Evolutionary conservation across 2,113 vertebrate species (phyloP), one percentile per base, ranked within the genome.

Genomic region (Corydoras sp.): DNA sequence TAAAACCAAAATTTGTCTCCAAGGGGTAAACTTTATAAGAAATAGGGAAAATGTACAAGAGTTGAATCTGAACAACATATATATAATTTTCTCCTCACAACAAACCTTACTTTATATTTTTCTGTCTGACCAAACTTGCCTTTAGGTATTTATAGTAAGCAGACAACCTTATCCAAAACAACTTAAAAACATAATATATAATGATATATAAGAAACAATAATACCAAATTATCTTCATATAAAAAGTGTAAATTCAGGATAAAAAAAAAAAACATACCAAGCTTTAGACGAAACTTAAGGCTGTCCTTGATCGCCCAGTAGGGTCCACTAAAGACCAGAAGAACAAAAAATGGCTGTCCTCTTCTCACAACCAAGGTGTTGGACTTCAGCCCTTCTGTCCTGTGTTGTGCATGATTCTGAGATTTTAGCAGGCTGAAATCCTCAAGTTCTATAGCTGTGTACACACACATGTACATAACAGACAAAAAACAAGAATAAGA

Each of bases 271-370:
- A 43, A 15, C 49, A 12, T 86, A 90, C 89, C 89, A 51, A 87
- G 69, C 58, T 74, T 59, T 2, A 86, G 24, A 78, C 72, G 83
- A 67, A 90, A 54, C 63, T 63, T 68, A 13, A 90, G 58, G 2
- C 53, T 55, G 65, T 90, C 83, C 0, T 49, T 81, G 6, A 2
- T 54, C n/a, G 83, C 75, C 75, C 83, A 75, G 67, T 83, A 86
- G 14, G 54, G 54, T 56, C 54, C 14, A 56, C 14, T 56, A 14
- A 56, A 56, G 54, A n/a, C 54, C 9, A 56, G 14, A n/a, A n/a
- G 13, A n/a, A 56, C 13, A 7, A 4, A n/a, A 56, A 56, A 56
- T 3, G 54, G 54, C 54, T 56, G 54, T 9, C 54, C 54, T 56
- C 54, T 56, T 56, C 54, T 56, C 54, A 56, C 54, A n/a, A 56